Base-by-base conservation (phyloP, 2,113 vertebrate genomes). In the Neolamprologus sp. region DNA sequence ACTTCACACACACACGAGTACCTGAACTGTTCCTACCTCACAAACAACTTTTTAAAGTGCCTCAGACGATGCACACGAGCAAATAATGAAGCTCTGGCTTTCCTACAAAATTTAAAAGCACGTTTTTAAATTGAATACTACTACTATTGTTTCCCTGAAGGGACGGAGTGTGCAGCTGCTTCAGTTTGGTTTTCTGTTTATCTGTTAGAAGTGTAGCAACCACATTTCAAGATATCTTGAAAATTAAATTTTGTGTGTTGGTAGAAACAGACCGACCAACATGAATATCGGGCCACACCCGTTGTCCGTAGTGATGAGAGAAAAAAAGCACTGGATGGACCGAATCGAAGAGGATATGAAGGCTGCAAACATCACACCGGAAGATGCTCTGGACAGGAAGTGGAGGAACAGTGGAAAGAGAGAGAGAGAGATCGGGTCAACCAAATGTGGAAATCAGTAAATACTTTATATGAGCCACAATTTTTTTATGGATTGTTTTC, bases 161-260 rank as follows among this genome's bases (percentile, higher is more conserved):
- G 10, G 10, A 7, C 10, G 0, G 0, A 37, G 17, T 13, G 28
- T 60, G 60, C 17, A 7, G 17, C 6, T 65, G 58, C 28, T 63
- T 63, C 58, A 35, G 3, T 55, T 55, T 26, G 23, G 1, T 30
- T 6, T 60, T 60, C 57, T 60, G 28, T 60, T 9, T 60, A 17
- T 60, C 26, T 23, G 3, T 6, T 60, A 1, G 57, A 60, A 60
- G 26, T 30, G 2, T 0, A 60, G 5, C 5, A 6, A 17, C 57
- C 8, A 58, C 55, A 30, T 0, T 0, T 60, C 14, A 60, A 30
- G 57, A 30, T 17, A 6, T 60, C 5, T 30, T 28, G 23, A 23
- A 23, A 23, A 23, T 23, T 28, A 30, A 30, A 60, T 60, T 60
- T 60, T 60, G 57, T 30, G 26, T 30, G 57, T 17, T 60, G 57